phyloP scores from a whole-genome alignment of 2,797 vertebrate species.

The Nannoperca australis region DNA sequence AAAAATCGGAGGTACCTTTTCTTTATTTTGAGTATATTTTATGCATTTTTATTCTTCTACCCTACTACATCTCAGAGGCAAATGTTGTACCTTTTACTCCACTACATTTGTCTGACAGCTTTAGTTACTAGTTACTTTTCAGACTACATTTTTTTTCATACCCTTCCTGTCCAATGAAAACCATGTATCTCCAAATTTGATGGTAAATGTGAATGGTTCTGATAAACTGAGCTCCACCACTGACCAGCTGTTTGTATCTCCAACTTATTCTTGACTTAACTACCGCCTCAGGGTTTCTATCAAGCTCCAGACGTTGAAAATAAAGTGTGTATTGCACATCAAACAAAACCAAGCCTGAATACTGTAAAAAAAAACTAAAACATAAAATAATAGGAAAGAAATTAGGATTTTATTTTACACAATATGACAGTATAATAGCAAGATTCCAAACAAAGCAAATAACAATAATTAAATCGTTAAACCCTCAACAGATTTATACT shows the following conservation, averaged over 20 bases:
- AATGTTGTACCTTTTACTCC: not conserved
- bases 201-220: not conserved
- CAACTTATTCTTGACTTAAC: not conserved
- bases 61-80: not conserved
- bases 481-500: not conserved
- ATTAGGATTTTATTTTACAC: constrained; percentile 49
- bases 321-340: not conserved
- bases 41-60: not conserved
- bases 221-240: no score
- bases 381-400: constrained; percentile 4
- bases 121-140: not conserved
- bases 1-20: not conserved
- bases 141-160: not conserved
- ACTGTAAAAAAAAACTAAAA: not conserved
- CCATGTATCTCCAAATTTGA: not conserved
- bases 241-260: not conserved
- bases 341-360: not conserved
- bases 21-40: no score
- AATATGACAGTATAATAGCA: not conserved
- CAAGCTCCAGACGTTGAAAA: not conserved
- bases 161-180: not conserved
- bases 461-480: not conserved
- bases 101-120: not conserved
- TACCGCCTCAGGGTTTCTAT: not conserved
- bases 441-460: constrained; percentile 1